These are phyloP conservation scores for Poliocrania exsul DNA, from an alignment of 2,797 vertebrate genomes.

Conservation along the genomic window DNA sequence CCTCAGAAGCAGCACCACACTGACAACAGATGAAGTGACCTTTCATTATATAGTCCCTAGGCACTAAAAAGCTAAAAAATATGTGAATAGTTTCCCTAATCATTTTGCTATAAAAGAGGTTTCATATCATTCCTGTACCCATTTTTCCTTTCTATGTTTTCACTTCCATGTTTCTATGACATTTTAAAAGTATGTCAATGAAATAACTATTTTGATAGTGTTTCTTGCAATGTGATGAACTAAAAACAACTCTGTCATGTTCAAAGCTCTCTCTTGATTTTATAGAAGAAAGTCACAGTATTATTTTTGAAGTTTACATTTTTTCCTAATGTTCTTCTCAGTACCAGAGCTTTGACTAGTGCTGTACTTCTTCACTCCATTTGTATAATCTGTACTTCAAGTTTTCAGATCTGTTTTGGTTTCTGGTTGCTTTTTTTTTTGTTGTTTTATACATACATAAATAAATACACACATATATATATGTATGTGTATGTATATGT, in stretches of 20 bases:
- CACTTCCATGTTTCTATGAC: background rate
- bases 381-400: background rate
- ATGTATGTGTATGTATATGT: too few relatives aligned
- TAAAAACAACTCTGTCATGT: background rate
- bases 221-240: background rate
- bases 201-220: background rate
- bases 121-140: background rate
- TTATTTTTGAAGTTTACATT: background rate
- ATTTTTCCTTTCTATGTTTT: background rate
- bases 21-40: background rate
- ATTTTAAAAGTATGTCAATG: background rate
- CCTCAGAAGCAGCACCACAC: background rate
- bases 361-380: background rate
- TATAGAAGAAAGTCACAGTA: background rate
- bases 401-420: background rate
- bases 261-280: background rate
- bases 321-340: background rate
- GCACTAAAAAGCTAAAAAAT: background rate
- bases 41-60: background rate
- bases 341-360: background rate
- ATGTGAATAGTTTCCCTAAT: background rate
- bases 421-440: background rate
- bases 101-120: background rate
- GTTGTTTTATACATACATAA: background rate
- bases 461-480: too few relatives aligned